Evolutionary conservation across 1,140 invertebrate species (phyloP).

Genomic region (Ceratosolen solmsi): DNA sequence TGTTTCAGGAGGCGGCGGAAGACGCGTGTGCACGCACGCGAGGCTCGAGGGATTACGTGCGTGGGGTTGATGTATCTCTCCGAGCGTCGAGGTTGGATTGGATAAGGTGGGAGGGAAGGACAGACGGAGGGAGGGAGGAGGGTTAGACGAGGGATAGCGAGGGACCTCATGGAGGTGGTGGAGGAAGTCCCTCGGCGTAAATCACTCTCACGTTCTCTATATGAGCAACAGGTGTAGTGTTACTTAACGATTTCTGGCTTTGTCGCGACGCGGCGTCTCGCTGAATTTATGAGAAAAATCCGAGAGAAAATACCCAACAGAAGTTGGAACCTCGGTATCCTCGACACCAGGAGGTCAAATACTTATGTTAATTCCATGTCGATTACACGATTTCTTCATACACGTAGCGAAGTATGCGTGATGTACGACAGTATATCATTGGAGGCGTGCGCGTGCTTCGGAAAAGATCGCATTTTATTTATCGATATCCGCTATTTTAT

Average conservation of each 20-base stretch:
- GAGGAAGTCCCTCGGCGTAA: conserved; percentile 57
- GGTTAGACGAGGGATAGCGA: background rate
- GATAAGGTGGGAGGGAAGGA: conserved; percentile 42
- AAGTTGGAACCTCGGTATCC: background rate
- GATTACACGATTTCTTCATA: background rate
- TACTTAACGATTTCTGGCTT: conserved; percentile 48
- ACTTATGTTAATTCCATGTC: background rate
- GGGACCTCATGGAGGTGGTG: conserved; percentile 4
- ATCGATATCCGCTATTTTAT: background rate
- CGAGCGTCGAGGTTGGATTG: no score
- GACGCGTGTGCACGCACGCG: conserved; percentile 30
- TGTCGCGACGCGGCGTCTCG: conserved; percentile 12
- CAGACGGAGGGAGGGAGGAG: background rate
- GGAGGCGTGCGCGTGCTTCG: background rate
- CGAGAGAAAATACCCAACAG: background rate
- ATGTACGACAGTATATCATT: background rate
- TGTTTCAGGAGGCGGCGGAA: no score
- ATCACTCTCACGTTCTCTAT: conserved; percentile 49
- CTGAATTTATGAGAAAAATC: conserved; percentile 28
- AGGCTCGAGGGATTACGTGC: conserved; percentile 30
- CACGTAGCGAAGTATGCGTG: background rate
- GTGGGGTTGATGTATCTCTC: conserved; percentile 45
- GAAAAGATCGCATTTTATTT: background rate
- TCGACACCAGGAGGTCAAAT: background rate
- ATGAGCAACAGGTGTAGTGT: conserved; percentile 57